phyloP scores from a whole-genome alignment of 2,113 vertebrate species.

The Cyprinodon brontotheroides region DNA sequence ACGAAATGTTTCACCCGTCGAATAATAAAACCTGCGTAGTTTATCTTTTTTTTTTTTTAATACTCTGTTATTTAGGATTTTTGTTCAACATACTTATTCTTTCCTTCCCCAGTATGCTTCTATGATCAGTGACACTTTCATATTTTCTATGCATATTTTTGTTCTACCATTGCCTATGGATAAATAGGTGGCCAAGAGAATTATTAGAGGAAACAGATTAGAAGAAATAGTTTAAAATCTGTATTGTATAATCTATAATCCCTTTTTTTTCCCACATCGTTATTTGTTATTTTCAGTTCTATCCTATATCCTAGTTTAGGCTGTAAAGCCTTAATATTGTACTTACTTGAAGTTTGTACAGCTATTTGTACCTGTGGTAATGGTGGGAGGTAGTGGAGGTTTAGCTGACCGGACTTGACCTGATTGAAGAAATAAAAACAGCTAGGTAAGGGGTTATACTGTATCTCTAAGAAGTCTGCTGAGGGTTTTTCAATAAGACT shows the following conservation, averaged over 20 bases:
- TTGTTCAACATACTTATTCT: not conserved
- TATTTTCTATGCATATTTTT: not conserved
- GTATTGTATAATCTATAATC: not conserved
- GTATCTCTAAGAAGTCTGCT: not conserved
- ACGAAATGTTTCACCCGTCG: not conserved
- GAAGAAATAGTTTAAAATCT: not conserved
- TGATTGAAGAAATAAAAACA: constrained; percentile 19
- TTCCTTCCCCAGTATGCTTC: not conserved
- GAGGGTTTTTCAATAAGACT: not conserved
- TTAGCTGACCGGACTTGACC: constrained; percentile 36
- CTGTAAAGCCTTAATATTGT: not conserved
- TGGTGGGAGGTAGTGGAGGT: not conserved
- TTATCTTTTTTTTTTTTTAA: not conserved
- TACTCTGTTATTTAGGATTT: not conserved
- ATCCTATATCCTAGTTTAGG: not conserved
- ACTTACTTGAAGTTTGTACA: constrained; percentile 31
- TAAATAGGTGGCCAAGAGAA: not conserved
- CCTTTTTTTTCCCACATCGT: not conserved
- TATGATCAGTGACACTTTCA: not conserved
- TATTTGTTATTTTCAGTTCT: not conserved
- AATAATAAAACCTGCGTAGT: not conserved
- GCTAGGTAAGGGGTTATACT: no score
- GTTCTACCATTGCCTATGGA: not conserved
- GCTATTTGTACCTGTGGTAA: not conserved
- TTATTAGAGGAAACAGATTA: no score